phyloP scores from a whole-genome alignment of 2,797 vertebrate species.

The Uromys caudimaculatus region DNA sequence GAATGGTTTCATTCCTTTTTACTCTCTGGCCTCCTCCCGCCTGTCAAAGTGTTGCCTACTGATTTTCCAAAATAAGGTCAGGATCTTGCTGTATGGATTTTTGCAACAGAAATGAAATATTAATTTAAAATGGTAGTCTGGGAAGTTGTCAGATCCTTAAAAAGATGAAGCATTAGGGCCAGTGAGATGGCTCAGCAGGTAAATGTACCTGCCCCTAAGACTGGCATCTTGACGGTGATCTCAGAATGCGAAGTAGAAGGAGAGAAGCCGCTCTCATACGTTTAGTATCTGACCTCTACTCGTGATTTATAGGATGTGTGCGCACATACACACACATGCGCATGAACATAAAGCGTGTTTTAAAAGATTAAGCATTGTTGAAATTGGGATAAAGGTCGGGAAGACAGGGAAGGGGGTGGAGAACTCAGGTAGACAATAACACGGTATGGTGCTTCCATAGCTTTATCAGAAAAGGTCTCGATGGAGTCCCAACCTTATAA shows the following conservation, averaged over 20 bases:
- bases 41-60: not conserved
- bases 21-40: not conserved
- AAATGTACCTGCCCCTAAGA: not conserved
- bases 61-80: not conserved
- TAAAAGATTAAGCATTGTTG: not conserved
- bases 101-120: not conserved
- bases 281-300: not conserved
- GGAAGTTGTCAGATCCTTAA: not conserved
- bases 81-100: not conserved
- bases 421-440: not conserved
- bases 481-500: not conserved
- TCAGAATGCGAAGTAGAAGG: not conserved
- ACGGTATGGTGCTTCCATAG: not conserved
- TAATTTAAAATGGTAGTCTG: not conserved
- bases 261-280: not conserved
- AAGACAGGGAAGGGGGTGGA: fast-evolving
- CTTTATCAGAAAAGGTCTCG: not conserved
- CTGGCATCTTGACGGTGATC: not conserved
- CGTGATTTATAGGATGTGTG: not conserved
- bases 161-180: not conserved
- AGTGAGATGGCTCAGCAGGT: not conserved
- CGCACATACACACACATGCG: not conserved
- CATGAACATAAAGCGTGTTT: not conserved
- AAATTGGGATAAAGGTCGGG: not conserved
- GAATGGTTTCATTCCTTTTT: not conserved